phyloP scores from a whole-genome alignment of 2,113 vertebrate genomes.

The Cyanoderma ruficeps region DNA sequence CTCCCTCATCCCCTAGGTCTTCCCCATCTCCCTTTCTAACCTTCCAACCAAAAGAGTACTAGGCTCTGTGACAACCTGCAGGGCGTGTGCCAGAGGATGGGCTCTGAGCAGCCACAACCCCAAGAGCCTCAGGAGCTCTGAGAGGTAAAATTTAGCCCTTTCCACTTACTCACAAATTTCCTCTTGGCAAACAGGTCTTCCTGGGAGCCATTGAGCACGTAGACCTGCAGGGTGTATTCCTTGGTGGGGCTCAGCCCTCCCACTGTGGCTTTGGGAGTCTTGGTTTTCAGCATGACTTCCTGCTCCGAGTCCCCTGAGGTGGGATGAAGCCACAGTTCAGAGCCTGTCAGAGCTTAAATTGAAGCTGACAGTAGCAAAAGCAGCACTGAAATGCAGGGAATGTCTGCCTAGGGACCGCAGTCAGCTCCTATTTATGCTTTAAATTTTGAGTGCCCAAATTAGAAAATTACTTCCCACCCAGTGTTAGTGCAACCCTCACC shows the following conservation, averaged over 20 bases:
- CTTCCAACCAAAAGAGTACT: not conserved
- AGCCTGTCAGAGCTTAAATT: not conserved
- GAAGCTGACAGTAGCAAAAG: conserved; percentile 1
- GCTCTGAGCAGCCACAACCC: not conserved
- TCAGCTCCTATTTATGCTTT: not conserved
- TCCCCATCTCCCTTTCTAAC: not conserved
- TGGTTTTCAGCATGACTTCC: conserved; percentile 93
- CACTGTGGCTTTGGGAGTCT: conserved; percentile 85
- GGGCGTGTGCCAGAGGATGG: not conserved
- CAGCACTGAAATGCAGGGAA: conserved; percentile 22
- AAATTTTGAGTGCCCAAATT: not conserved
- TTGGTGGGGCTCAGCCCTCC: conserved; percentile 87
- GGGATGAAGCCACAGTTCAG: conserved; percentile 4
- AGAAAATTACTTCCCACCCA: not conserved
- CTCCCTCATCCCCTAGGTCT: not conserved
- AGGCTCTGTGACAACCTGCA: not conserved
- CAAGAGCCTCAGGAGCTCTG: not conserved
- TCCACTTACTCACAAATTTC: conserved; percentile 89
- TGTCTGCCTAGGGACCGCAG: not conserved
- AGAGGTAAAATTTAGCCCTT: rapidly evolving
- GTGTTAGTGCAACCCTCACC: not conserved
- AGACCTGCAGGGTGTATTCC: conserved; percentile 86
- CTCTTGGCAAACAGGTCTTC: conserved; percentile 85
- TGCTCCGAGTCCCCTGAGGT: conserved; percentile 84
- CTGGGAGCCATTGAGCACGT: conserved; percentile 82